A percentile compares a stretch with the other conserved stretches of the same genome.
Evolutionary conservation across 2,888 invertebrate genomes (phyloP).

Genomic region (Meghimatium bilineatum): DNA sequence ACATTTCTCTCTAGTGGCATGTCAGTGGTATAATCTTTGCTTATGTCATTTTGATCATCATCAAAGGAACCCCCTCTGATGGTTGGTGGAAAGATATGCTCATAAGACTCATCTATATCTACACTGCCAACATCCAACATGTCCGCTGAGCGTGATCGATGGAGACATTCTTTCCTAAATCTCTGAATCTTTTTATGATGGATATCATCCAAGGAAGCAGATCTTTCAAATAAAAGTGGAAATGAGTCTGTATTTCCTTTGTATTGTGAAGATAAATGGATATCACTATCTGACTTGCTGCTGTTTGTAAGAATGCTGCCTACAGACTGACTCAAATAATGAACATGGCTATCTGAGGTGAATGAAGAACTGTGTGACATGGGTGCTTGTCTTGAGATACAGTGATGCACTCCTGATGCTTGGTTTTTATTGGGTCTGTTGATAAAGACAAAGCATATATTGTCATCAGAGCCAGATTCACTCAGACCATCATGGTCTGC

Average conservation of each 20-base stretch:
- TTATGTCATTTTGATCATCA: background rate
- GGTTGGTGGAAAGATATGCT: slow-evolving; percentile 65
- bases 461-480: slow-evolving; percentile 56
- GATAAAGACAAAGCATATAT: slow-evolving; percentile 68
- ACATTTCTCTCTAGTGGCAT: background rate
- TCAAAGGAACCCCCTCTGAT: slow-evolving; percentile 4
- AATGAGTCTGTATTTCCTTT: background rate
- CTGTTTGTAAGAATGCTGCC: slow-evolving; percentile 46
- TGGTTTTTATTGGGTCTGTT: slow-evolving; percentile 35
- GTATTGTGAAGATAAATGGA: background rate
- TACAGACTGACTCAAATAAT: slow-evolving; percentile 33
- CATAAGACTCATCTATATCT: slow-evolving; percentile 56
- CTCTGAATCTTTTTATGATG: slow-evolving; percentile 43
- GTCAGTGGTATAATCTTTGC: background rate
- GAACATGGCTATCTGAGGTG: slow-evolving; percentile 21
- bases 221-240: slow-evolving; percentile 54
- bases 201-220: slow-evolving; percentile 65
- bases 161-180: slow-evolving; percentile 23
- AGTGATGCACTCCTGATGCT: background rate
- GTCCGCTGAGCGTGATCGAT: slow-evolving; percentile 63
- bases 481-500: slow-evolving; percentile 17
- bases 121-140: slow-evolving; percentile 57
- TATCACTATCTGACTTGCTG: slow-evolving; percentile 31
- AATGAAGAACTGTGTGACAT: slow-evolving; percentile 14
- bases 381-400: background rate